A percentile compares a stretch with the other conserved stretches of the same genome.
Evolutionary conservation across 2,888 invertebrate species (phyloP).

Genomic region (Platycheirus rosarum): DNA sequence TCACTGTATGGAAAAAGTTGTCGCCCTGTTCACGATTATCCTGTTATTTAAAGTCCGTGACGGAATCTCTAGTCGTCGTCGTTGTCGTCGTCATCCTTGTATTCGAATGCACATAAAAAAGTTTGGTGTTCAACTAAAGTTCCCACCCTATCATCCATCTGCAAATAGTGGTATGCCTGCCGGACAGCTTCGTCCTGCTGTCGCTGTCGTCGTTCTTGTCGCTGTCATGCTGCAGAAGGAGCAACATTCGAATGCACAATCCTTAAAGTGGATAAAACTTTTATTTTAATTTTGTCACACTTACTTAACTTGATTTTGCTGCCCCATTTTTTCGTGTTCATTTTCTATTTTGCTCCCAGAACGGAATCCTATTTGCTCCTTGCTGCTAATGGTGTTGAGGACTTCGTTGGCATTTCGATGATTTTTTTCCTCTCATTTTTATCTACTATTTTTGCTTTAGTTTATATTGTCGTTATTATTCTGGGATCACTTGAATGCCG

Average conservation of each 20-base stretch:
- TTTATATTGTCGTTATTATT: slow-evolving; percentile 55
- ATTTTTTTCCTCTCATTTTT: slow-evolving; percentile 13
- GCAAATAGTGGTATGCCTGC: slow-evolving; percentile 35
- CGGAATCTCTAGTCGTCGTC: slow-evolving; percentile 53
- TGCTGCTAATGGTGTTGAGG: slow-evolving; percentile 46
- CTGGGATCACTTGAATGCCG: slow-evolving; percentile 2
- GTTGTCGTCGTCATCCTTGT: not conserved
- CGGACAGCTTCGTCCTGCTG: slow-evolving; percentile 56
- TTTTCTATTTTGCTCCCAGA: slow-evolving; percentile 28
- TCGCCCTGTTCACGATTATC: slow-evolving; percentile 71
- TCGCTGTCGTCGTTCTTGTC: slow-evolving; percentile 38
- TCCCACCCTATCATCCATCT: slow-evolving; percentile 14
- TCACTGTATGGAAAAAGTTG: slow-evolving; percentile 60
- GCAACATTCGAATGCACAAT: slow-evolving; percentile 68
- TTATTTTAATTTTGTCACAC: slow-evolving; percentile 73
- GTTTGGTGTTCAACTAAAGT: slow-evolving; percentile 46
- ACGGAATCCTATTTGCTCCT: slow-evolving; percentile 53
- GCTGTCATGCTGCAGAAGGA: slow-evolving; percentile 39
- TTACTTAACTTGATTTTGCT: slow-evolving; percentile 68
- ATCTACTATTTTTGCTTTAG: slow-evolving; percentile 22
- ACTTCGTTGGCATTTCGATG: slow-evolving; percentile 22
- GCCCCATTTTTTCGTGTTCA: slow-evolving; percentile 26
- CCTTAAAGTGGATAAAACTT: slow-evolving; percentile 71
- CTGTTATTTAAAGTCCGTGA: slow-evolving; percentile 73
- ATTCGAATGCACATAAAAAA: slow-evolving; percentile 53